Evolutionary conservation across 2,797 vertebrate genomes (phyloP), one percentile per base, ranked within the genome.

Genomic region (Danio jaintianensis): DNA sequence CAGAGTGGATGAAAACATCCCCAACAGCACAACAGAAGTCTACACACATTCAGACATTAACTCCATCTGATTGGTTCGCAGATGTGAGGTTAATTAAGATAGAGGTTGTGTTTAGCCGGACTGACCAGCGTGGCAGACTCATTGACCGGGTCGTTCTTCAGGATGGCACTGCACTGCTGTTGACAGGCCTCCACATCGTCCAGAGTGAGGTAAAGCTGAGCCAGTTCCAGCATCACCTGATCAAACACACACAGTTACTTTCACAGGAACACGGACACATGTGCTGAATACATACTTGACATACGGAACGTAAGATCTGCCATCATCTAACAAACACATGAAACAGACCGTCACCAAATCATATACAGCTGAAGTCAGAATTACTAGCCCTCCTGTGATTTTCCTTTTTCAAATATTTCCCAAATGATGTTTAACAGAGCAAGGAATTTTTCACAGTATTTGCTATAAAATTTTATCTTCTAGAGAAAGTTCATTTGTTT

Each of bases 241-340:
- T 67, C 68, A 76, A 50, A 52, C 18, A 52, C 82, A 71, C 36
- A 6, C 83, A 29, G 29, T 29, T 29, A 29, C 29, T 29, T 29
- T 29, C 29, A 29, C 29, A 29, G 29, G 29, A 29, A 29, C 29
- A 29, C 29, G 29, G 29, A 84, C 29, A 29, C 29, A 1, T 29
- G 29, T 29, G 29, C 29, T 29, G 29, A 29, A 29, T 29, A 29
- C 29, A 29, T 29, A 29, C 29, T n/a, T n/a, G n/a, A n/a, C n/a
- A n/a, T n/a, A n/a, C 94, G 94, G 89, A 98, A 98, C 97, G 98
- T 96, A 81, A 99, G 93, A 86, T 99, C 97, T 77, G 97, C 97
- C 96, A 98, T 98, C 98, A 99, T 97, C 97, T 92, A 45, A 29
- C 29, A 7, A 50, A 79, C 74, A 90, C 40, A 92, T 86, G 87